Evolutionary conservation across 2,113 vertebrate species (phyloP), one percentile per base, ranked within the genome.

Genomic region (Syrmaticus mikado): DNA sequence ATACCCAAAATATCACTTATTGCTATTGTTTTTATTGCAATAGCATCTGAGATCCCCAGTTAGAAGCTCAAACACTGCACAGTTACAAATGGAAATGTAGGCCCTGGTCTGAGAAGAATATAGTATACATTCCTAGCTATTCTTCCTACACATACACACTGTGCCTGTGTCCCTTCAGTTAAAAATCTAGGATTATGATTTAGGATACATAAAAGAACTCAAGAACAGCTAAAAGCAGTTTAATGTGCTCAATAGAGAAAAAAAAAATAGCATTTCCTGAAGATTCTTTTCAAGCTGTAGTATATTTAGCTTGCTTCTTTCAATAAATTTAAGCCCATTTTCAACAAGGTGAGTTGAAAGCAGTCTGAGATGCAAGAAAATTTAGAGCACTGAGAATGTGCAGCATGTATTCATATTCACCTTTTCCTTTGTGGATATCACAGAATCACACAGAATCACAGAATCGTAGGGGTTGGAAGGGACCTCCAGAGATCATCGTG

Each of bases 11-110:
- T 62, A 24, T 34, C 7, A 45, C 48, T 68, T 73, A 58, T 19
- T 82, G 36, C 17, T 70, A 41, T 64, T 66, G 55, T 80, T 94
- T 89, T 90, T 87, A 82, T 34, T 43, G 8, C 60, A 25, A 22
- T 48, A 85, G 41, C 6, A 85, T 66, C 71, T 27, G 46, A 87
- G 57, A 62, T 50, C 15, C 5, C 25, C 27, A 74, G 74, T 34
- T 0, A 0, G 25, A 91, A 89, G 50, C 45, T 77, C 68, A 82
- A 67, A 72, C 13, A 46, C 11, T 46, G 30, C 25, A 70, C 5
- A 40, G 53, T 62, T 43, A 80, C 73, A 27, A 74, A 82, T 0
- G 0, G 50, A 85, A 80, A 80, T 0, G 0, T 0, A 92, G 20
- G 52, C 62, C 72, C 60, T 55, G 30, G 22, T 27, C 18, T 15